Conservation (phyloP, 2,797 vertebrate species). For the Chromobotia macracanthus region DNA sequence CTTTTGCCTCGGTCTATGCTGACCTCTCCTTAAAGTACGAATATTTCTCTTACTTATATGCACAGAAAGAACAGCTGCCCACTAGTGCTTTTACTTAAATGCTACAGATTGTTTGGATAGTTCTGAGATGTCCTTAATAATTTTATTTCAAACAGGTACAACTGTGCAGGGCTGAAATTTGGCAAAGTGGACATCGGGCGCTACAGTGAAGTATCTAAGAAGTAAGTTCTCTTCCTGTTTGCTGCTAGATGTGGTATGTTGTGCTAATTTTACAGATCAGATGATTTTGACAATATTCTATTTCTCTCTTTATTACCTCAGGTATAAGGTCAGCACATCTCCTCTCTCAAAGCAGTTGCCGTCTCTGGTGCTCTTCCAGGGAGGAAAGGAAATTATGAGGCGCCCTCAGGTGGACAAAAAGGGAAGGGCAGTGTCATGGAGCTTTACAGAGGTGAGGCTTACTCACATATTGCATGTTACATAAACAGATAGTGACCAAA, state of each 20-base stretch:
- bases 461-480: background rate
- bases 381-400: slow-evolving; percentile 89
- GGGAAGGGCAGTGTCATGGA: slow-evolving; percentile 92
- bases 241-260: background rate
- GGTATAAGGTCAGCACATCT: slow-evolving; percentile 91
- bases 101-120: background rate
- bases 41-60: background rate
- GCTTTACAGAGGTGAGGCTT: slow-evolving; percentile 87
- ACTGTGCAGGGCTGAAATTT: slow-evolving; percentile 89
- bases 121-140: background rate
- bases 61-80: background rate
- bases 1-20: slow-evolving; percentile 90
- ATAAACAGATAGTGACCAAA: no score
- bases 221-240: slow-evolving; percentile 68
- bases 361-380: slow-evolving; percentile 91
- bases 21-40: slow-evolving; percentile 94
- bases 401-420: slow-evolving; percentile 95
- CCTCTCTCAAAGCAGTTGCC: slow-evolving; percentile 95
- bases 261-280: background rate
- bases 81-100: background rate
- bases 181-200: slow-evolving; percentile 94
- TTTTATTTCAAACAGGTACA: slow-evolving; percentile 79
- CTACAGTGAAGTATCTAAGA: slow-evolving; percentile 88
- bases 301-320: slow-evolving; percentile 54
- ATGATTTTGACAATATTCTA: background rate